Percentiles rank a stretch among this genome's conserved stretches.
These are phyloP conservation scores for Capromys pilorides DNA, from an alignment of 2,797 vertebrate genomes.

Conservation along the genomic window DNA sequence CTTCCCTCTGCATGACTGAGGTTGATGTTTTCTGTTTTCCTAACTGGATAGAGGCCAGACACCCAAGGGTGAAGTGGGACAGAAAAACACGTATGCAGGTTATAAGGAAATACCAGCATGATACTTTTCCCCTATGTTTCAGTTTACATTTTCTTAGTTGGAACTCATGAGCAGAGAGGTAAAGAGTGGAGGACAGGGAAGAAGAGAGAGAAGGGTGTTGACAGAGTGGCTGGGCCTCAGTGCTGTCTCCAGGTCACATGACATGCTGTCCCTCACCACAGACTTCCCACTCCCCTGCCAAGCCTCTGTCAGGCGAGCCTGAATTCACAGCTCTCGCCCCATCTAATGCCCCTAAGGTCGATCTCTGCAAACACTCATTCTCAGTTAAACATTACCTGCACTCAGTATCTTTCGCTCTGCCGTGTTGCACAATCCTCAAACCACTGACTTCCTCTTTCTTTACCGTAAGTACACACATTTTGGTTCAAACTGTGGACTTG, in stretches of 20 bases:
- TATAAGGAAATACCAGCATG: not conserved
- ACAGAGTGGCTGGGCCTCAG: not conserved
- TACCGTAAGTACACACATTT: slow-evolving; percentile 60
- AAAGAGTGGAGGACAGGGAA: not conserved
- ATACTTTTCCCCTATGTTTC: slow-evolving; percentile 22
- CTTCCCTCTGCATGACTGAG: not conserved
- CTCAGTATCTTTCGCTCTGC: slow-evolving; percentile 52
- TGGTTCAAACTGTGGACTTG: slow-evolving; percentile 67
- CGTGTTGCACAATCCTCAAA: slow-evolving; percentile 23
- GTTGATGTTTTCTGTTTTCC: not conserved
- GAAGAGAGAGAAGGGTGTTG: not conserved
- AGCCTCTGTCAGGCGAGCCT: not conserved
- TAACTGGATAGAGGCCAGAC: slow-evolving; percentile 8
- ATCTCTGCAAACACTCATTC: not conserved
- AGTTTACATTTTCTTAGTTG: not conserved
- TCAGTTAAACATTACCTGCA: slow-evolving; percentile 70
- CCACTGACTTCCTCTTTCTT: slow-evolving; percentile 51
- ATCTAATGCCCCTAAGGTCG: not conserved
- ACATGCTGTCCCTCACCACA: too few relatives aligned
- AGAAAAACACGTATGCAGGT: not conserved
- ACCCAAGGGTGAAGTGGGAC: too few relatives aligned
- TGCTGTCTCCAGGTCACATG: not conserved
- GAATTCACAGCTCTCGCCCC: not conserved
- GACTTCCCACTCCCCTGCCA: not conserved
- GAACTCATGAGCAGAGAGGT: not conserved